phyloP scores from a whole-genome alignment of 2,888 invertebrate species.

The Eupithecia inturbata region DNA sequence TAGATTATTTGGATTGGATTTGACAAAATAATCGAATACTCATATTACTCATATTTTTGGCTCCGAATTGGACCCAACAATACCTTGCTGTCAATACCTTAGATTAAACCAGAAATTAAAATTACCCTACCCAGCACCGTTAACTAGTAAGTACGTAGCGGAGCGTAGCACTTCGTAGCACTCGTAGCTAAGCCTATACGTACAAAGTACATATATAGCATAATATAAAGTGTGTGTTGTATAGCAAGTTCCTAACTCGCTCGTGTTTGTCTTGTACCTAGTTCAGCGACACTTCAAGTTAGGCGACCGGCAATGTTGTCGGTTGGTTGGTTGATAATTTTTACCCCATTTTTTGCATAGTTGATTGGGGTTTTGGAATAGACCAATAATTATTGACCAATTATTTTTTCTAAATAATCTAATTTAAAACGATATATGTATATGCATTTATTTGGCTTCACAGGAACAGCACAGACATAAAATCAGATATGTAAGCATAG shows the following conservation, averaged over 20 bases:
- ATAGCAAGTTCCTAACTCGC: conserved; percentile 44
- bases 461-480: too few species aligned
- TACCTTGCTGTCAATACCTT: not conserved
- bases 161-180: conserved; percentile 41
- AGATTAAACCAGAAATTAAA: conserved; percentile 11
- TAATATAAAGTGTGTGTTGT: not conserved
- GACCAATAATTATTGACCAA: too few species aligned
- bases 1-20: not conserved
- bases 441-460: too few species aligned
- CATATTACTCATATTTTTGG: too few species aligned
- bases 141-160: conserved; percentile 28
- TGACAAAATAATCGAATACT: too few species aligned
- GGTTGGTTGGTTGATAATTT: conserved; percentile 24
- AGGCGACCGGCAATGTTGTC: conserved; percentile 41
- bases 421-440: too few species aligned
- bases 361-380: not conserved
- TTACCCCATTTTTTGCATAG: not conserved
- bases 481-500: too few species aligned
- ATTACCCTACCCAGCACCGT: conserved; percentile 21
- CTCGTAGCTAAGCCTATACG: conserved; percentile 37
- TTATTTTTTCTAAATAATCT: too few species aligned
- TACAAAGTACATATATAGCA: conserved; percentile 31
- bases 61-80: not conserved
- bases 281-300: conserved; percentile 45
- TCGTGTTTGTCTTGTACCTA: conserved; percentile 51